Conservation (phyloP, 1,140 invertebrate genomes). For the Acyrthosiphon pisum region DNA sequence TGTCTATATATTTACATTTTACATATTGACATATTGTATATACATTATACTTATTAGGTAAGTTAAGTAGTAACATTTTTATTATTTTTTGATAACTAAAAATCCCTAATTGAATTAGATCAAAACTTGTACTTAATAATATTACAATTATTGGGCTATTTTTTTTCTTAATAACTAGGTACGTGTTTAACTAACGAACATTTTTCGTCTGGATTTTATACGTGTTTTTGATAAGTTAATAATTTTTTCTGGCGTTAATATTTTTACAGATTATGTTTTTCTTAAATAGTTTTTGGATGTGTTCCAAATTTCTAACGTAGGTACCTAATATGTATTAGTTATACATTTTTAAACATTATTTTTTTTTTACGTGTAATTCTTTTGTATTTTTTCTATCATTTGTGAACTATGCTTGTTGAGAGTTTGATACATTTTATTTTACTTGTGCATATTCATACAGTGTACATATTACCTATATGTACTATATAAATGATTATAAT, state of each 20-base stretch:
- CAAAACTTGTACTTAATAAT: background rate
- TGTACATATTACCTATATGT: background rate
- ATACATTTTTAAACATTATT: background rate
- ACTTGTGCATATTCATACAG: background rate
- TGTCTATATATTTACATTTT: background rate
- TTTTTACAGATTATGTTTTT: background rate
- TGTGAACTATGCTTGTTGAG: background rate
- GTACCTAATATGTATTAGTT: background rate
- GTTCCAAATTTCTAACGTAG: background rate
- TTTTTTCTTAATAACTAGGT: background rate
- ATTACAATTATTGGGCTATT: background rate
- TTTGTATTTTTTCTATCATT: background rate
- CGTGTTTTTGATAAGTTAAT: background rate
- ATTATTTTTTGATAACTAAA: background rate
- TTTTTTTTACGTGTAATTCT: background rate
- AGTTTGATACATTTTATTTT: background rate
- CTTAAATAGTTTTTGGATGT: constrained; percentile 30
- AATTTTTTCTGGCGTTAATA: background rate
- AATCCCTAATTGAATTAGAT: background rate
- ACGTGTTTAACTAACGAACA: background rate
- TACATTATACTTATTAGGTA: background rate
- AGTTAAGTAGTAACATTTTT: background rate
- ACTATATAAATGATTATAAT: background rate
- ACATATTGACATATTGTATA: background rate
- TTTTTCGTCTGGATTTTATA: background rate